Base-by-base conservation (phyloP, 1,140 invertebrate genomes). In the Bactericera cockerelli region DNA sequence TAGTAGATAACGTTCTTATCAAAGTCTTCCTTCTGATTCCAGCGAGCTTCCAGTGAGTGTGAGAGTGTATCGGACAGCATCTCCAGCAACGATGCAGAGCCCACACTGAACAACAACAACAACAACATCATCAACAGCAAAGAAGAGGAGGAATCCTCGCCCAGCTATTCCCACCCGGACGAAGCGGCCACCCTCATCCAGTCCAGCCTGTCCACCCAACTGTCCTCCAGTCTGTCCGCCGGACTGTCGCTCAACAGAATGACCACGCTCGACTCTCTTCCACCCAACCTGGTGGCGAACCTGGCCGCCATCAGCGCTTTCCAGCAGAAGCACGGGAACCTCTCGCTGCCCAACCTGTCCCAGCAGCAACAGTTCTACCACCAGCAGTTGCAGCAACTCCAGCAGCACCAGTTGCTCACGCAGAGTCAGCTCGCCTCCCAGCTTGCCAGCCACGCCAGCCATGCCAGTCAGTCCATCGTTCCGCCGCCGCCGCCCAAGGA, bases 191-290 rank as follows among this genome's bases (percentile, higher is more conserved):
- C 28, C 28, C 28, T 31, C 13, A 31, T 31, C 28, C 4, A 31
- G 13, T 31, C 28, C 4, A 31, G 4, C 4, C n/a, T n/a, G n/a
- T n/a, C n/a, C n/a, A n/a, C n/a, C n/a, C n/a, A n/a, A n/a, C n/a
- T n/a, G n/a, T n/a, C n/a, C n/a, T n/a, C n/a, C n/a, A n/a, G n/a
- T n/a, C n/a, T n/a, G n/a, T n/a, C n/a, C n/a, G n/a, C n/a, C n/a
- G n/a, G n/a, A n/a, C 13, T 31, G 28, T 31, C 28, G 66, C 65
- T 62, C 68, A 56, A 26, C 53, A 54, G 25, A 42, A 71, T 71
- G 70, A 70, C 70, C 63, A 71, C 70, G 19, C 69, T 71, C 66
- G 70, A 71, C 62, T 70, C 70, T 53, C 67, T 71, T 67, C 68
- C 70, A 63, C 69, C 69, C 53, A 66, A 68, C 57, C 65, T 71